Conservation (phyloP, 2,113 vertebrate species). For the Ivindomyrus marchei region DNA sequence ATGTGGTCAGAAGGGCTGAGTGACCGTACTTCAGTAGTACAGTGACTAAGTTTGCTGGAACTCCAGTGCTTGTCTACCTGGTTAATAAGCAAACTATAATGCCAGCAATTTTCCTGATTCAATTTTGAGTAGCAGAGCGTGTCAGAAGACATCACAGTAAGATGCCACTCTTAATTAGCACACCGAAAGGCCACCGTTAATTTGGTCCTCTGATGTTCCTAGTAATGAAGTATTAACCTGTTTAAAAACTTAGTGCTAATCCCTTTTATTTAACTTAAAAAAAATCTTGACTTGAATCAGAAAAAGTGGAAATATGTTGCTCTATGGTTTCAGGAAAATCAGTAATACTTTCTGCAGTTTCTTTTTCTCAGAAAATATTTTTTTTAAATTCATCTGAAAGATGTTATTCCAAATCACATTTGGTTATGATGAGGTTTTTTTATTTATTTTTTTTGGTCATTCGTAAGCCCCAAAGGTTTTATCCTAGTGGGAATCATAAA, state of each 20-base stretch:
- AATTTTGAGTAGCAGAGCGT: conserved; percentile 17
- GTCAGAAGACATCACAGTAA: conserved; percentile 33
- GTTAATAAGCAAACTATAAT: conserved; percentile 32
- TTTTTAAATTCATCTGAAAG: background rate
- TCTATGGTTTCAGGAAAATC: background rate
- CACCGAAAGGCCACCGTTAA: conserved; percentile 18
- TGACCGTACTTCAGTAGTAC: background rate
- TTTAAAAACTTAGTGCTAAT: conserved; percentile 11
- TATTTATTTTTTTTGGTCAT: background rate
- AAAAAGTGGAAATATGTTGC: background rate
- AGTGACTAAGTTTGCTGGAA: background rate
- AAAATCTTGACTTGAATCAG: background rate
- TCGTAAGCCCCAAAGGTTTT: background rate
- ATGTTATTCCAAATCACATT: background rate
- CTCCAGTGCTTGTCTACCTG: conserved; percentile 5
- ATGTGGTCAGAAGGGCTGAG: background rate
- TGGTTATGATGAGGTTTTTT: background rate
- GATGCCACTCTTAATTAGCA: conserved; percentile 24
- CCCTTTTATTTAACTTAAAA: background rate
- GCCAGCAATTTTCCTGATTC: conserved; percentile 28
- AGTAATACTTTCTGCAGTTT: background rate
- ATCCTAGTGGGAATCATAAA: background rate
- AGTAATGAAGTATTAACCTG: conserved; percentile 21
- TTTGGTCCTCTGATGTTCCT: conserved; percentile 22
- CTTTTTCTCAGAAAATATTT: background rate